These are phyloP conservation scores for Nannobrachium achirus DNA, from an alignment of 2,113 vertebrate genomes.

Conservation along the genomic window DNA sequence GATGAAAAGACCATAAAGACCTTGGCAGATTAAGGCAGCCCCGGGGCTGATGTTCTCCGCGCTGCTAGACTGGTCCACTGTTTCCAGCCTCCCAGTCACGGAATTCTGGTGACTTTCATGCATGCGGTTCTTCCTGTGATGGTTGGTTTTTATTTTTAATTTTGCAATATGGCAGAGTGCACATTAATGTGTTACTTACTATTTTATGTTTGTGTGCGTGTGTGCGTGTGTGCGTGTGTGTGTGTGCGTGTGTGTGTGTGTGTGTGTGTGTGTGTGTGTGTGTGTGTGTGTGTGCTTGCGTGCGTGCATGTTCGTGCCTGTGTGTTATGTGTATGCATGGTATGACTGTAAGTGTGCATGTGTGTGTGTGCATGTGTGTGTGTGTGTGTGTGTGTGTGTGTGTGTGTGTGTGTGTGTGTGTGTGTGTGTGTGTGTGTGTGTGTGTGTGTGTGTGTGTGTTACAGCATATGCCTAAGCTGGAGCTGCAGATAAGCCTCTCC, in stretches of 20 bases:
- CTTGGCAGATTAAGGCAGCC: too few species aligned
- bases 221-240: background rate
- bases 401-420: slow-evolving; percentile 14
- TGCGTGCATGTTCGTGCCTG: slow-evolving; percentile 28
- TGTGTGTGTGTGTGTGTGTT: slow-evolving; percentile 11
- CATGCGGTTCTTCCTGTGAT: too few species aligned
- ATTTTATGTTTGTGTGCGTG: slow-evolving; percentile 26
- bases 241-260: background rate
- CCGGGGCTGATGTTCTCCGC: too few species aligned
- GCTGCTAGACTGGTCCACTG: too few species aligned
- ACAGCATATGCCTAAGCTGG: slow-evolving; percentile 34
- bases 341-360: slow-evolving; percentile 4
- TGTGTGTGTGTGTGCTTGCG: slow-evolving; percentile 5
- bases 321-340: too few species aligned
- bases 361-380: background rate
- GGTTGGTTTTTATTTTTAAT: too few species aligned
- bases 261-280: slow-evolving; percentile 32
- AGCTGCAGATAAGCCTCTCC: slow-evolving; percentile 56
- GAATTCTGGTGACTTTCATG: too few species aligned
- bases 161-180: too few species aligned
- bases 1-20: too few species aligned
- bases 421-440: slow-evolving; percentile 15
- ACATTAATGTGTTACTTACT: background rate
- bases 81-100: too few species aligned
- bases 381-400: background rate